Percentiles rank a stretch among this genome's conserved stretches.
These are phyloP conservation scores for Sinotaia quadrata DNA, from an alignment of 2,888 invertebrate species.

Conservation along the genomic window DNA sequence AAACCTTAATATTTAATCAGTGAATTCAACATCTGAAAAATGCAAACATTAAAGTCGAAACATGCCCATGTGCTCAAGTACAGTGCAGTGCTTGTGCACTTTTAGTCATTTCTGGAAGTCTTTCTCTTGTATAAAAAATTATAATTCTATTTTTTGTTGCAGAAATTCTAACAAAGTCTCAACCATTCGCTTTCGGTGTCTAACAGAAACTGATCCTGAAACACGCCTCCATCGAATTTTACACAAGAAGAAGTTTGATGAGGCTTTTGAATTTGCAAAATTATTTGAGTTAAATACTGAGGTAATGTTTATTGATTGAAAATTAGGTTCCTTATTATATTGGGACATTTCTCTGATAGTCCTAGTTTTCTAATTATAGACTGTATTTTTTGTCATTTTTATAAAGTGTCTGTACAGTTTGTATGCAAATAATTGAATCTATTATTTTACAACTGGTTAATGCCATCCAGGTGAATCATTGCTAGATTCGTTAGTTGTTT, in stretches of 20 bases:
- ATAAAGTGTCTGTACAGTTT: background rate
- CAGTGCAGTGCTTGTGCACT: too few species aligned
- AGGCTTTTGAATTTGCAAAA: constrained; percentile 64
- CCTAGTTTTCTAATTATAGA: too few species aligned
- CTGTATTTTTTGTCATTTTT: too few species aligned
- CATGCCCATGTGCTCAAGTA: too few species aligned
- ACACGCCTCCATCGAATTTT: constrained; percentile 62
- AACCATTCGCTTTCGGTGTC: constrained; percentile 55
- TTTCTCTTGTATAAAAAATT: background rate
- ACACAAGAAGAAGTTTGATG: constrained; percentile 65
- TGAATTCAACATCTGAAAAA: too few species aligned
- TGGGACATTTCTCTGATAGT: too few species aligned
- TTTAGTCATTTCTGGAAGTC: background rate
- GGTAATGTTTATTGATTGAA: constrained; percentile 39
- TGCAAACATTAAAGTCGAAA: too few species aligned
- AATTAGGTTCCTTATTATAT: background rate
- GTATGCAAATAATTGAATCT: background rate
- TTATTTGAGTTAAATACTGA: constrained; percentile 60
- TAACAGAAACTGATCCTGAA: constrained; percentile 65
- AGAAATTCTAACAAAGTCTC: constrained; percentile 41
- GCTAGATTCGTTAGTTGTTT: too few species aligned
- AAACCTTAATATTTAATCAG: too few species aligned
- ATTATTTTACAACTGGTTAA: background rate
- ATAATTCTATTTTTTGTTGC: constrained; percentile 20
- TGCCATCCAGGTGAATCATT: background rate